phyloP scores from a whole-genome alignment of 2,113 vertebrate species.

The Eolophus roseicapilla region DNA sequence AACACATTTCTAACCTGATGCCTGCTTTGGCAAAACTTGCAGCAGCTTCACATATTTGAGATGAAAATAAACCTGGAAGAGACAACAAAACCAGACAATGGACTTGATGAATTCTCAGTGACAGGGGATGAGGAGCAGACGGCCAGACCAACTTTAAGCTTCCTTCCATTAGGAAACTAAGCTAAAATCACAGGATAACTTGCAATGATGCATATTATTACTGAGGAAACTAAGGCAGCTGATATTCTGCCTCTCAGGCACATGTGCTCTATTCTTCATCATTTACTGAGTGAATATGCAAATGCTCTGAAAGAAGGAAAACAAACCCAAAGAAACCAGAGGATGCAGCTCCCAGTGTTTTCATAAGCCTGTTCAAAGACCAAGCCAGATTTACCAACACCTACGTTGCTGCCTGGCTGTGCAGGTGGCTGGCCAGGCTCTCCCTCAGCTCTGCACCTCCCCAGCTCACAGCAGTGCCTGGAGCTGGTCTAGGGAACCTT shows the following conservation, averaged over 20 bases:
- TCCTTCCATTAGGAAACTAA: background rate
- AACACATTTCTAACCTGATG: background rate
- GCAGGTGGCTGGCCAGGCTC: background rate
- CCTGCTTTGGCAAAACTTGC: background rate
- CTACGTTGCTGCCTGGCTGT: fast-evolving
- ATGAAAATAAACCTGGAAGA: background rate
- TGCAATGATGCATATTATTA: background rate
- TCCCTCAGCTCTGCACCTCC: background rate
- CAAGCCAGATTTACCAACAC: background rate
- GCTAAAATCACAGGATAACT: background rate
- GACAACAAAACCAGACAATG: background rate
- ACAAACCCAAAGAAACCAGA: background rate
- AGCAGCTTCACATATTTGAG: background rate
- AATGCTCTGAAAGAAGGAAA: background rate
- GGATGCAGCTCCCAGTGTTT: background rate
- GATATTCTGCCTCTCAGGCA: background rate
- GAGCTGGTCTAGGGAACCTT: background rate
- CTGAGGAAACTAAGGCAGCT: background rate
- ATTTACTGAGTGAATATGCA: conserved; percentile 13
- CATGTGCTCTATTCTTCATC: background rate
- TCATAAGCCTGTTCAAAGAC: background rate
- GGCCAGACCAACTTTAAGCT: background rate
- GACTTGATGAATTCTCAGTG: background rate
- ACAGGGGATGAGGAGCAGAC: background rate
- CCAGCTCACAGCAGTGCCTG: background rate